A percentile compares a stretch with the other conserved stretches of the same genome.
These are phyloP conservation scores for Lineus longissimus DNA, from an alignment of 1,140 invertebrate genomes.

Conservation along the genomic window DNA sequence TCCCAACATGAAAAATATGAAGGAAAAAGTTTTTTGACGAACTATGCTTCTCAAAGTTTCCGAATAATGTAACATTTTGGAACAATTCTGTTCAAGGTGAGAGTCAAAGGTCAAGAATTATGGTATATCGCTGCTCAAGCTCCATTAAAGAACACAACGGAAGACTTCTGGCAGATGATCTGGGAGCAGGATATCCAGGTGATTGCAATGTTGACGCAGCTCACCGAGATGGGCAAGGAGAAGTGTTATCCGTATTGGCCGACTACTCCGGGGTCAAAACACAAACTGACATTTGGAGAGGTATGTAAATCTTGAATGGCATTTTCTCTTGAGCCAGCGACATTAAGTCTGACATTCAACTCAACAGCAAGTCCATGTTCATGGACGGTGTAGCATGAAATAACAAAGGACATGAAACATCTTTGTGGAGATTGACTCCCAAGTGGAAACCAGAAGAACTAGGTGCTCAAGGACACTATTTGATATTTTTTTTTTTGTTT, in stretches of 20 bases:
- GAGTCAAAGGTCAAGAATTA: conserved; percentile 23
- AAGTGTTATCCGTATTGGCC: conserved; percentile 85
- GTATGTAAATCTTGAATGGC: conserved; percentile 47
- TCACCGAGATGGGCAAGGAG: conserved; percentile 68
- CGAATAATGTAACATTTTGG: too few species aligned
- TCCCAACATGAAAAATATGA: too few species aligned
- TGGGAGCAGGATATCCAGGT: conserved; percentile 82
- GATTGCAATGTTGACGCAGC: conserved; percentile 90
- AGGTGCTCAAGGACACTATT: too few species aligned
- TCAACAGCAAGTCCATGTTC: too few species aligned
- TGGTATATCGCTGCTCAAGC: conserved; percentile 89
- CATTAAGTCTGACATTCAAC: too few species aligned
- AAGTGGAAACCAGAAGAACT: too few species aligned
- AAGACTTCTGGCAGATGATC: conserved; percentile 91
- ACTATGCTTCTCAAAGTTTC: too few species aligned
- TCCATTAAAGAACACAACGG: conserved; percentile 80
- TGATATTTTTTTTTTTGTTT: too few species aligned
- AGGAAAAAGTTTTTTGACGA: too few species aligned
- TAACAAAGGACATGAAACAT: not conserved
- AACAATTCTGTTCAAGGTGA: not conserved
- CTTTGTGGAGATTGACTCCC: not conserved
- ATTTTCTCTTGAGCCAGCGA: conserved; percentile 28
- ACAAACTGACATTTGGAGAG: conserved; percentile 58
- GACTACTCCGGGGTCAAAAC: conserved; percentile 61
- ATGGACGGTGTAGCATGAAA: conserved; percentile 20